Percentiles rank a stretch among this genome's conserved stretches.
Conservation (phyloP, 64 coral and sea anemone genomes). For the Trachythela sp. region DNA sequence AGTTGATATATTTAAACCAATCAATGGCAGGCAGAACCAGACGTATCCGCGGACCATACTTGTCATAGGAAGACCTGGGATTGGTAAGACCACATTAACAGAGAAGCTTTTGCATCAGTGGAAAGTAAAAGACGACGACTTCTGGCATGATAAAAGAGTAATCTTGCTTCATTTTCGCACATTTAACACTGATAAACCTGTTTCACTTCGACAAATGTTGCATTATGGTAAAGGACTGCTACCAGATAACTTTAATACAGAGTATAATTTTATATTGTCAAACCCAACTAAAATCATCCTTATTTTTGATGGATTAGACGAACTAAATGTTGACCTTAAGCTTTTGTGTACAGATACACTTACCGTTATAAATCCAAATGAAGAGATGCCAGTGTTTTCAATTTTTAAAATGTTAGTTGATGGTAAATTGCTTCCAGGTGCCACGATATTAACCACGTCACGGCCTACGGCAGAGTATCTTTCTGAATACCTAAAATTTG, state of each 20-base stretch:
- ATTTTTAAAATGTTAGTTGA: not conserved
- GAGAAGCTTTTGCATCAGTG: not conserved
- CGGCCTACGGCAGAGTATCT: slow-evolving; percentile 28
- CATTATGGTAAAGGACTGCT: not conserved
- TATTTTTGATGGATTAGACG: slow-evolving; percentile 18
- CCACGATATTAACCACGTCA: slow-evolving; percentile 4
- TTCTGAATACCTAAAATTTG: not conserved
- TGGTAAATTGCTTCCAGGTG: slow-evolving; percentile 1
- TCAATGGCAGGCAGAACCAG: not conserved
- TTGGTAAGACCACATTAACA: not conserved
- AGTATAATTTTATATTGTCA: not conserved
- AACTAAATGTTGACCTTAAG: not conserved
- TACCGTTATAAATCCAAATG: not conserved
- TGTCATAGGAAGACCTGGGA: not conserved
- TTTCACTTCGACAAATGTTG: not conserved
- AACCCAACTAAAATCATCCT: not conserved
- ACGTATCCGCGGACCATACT: not conserved
- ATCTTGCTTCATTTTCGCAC: not conserved
- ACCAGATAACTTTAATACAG: not conserved
- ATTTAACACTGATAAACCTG: not conserved
- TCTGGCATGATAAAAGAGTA: not conserved
- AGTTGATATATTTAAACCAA: not conserved
- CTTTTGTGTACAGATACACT: not conserved
- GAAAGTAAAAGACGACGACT: not conserved
- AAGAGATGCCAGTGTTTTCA: not conserved